These are phyloP conservation scores for Platyura marginata DNA, from an alignment of 1,140 invertebrate genomes.

Conservation along the genomic window DNA sequence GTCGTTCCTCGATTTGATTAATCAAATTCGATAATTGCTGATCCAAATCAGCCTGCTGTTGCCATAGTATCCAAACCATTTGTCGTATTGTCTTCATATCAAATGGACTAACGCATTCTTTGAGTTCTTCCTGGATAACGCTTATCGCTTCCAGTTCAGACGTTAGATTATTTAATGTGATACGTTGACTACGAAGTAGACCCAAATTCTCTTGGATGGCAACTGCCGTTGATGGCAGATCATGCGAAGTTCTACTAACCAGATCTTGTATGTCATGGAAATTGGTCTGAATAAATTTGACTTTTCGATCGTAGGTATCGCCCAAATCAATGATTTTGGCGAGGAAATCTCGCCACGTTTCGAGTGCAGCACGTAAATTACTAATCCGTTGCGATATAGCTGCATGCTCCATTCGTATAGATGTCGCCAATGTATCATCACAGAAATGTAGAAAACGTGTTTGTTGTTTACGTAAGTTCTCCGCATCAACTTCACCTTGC, in stretches of 20 bases:
- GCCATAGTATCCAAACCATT: slow-evolving; percentile 49
- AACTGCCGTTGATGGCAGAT: slow-evolving; percentile 24
- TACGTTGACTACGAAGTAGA: slow-evolving; percentile 35
- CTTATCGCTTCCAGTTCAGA: slow-evolving; percentile 44
- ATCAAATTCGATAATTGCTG: slow-evolving; percentile 55
- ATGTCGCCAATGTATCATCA: slow-evolving; percentile 47
- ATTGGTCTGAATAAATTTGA: slow-evolving; percentile 30
- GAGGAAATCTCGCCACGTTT: slow-evolving; percentile 63
- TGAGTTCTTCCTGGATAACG: slow-evolving; percentile 60
- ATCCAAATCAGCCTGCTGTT: slow-evolving; percentile 61
- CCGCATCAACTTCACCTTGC: slow-evolving; percentile 39
- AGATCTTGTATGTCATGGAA: slow-evolving; percentile 38
- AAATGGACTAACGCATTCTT: slow-evolving; percentile 66
- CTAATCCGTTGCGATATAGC: slow-evolving; percentile 52
- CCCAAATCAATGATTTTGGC: slow-evolving; percentile 39
- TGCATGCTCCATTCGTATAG: slow-evolving; percentile 60
- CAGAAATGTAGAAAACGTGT: slow-evolving; percentile 49
- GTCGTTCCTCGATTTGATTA: slow-evolving; percentile 52
- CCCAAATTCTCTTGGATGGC: slow-evolving; percentile 33
- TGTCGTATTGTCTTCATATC: slow-evolving; percentile 70
- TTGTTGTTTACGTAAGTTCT: slow-evolving; percentile 43
- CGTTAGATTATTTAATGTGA: slow-evolving; percentile 33
- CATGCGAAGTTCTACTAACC: slow-evolving; percentile 26
- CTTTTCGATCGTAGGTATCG: slow-evolving; percentile 35
- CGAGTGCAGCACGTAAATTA: slow-evolving; percentile 57